These are phyloP conservation scores for Lepus timidus DNA, from an alignment of 2,113 vertebrate species.

Conservation along the genomic window DNA sequence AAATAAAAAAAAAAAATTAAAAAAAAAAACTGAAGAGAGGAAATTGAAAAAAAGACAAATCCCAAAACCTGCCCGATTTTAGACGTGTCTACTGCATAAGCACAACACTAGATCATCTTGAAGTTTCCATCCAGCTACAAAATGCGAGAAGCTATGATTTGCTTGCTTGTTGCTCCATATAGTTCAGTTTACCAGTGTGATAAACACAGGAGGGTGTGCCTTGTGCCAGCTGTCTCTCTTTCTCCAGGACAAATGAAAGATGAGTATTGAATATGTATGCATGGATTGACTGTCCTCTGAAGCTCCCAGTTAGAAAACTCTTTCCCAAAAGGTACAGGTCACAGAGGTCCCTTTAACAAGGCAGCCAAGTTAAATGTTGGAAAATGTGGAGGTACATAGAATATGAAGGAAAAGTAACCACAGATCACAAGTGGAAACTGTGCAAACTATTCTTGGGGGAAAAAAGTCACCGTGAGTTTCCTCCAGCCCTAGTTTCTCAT, in stretches of 20 bases:
- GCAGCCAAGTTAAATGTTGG: neutral
- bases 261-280: no score
- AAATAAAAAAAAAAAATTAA: no score
- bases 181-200: neutral
- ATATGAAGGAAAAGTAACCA: neutral
- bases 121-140: neutral
- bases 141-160: neutral
- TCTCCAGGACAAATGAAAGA: neutral
- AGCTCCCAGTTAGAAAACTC: neutral
- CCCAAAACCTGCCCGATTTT: neutral
- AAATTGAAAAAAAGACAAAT: neutral
- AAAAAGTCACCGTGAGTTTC: conserved; percentile 52
- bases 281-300: neutral
- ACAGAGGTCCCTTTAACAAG: neutral
- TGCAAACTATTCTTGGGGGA: conserved; percentile 27
- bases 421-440: conserved; percentile 65
- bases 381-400: accelerated
- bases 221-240: neutral
- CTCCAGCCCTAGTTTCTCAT: conserved; percentile 57
- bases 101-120: neutral
- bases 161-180: neutral
- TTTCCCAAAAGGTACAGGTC: neutral
- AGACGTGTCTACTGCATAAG: neutral
- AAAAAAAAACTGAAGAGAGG: no score
- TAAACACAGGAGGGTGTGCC: neutral